Percentiles rank a stretch among this genome's conserved stretches.
Conservation (phyloP, 2,888 invertebrate species). For the Cantharis lateralis region DNA sequence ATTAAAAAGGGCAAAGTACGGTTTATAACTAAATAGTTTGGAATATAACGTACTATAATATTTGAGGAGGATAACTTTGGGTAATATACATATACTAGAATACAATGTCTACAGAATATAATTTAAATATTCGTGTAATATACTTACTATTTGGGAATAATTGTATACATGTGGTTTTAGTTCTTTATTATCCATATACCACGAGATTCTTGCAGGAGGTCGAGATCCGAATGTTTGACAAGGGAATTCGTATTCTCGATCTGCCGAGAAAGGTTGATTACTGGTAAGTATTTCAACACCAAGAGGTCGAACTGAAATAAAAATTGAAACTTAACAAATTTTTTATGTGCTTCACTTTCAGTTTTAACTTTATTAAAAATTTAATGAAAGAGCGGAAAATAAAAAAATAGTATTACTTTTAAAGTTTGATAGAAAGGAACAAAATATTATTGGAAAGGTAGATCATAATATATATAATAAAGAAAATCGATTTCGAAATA, state of each 20-base stretch:
- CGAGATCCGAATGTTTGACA: slow-evolving; percentile 84
- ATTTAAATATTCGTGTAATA: too few species aligned
- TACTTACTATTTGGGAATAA: slow-evolving; percentile 59
- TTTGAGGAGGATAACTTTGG: too few species aligned
- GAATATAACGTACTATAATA: too few species aligned
- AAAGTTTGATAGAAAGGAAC: not conserved
- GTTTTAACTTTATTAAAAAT: not conserved
- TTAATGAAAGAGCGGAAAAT: not conserved
- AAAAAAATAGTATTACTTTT: not conserved
- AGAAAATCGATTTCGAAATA: not conserved
- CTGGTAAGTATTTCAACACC: slow-evolving; percentile 77
- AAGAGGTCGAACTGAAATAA: slow-evolving; percentile 76
- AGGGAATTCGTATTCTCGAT: slow-evolving; percentile 78
- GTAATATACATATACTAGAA: too few species aligned
- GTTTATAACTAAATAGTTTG: too few species aligned
- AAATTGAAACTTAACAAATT: slow-evolving; percentile 29
- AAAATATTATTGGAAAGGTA: not conserved
- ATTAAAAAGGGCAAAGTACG: too few species aligned
- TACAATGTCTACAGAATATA: too few species aligned
- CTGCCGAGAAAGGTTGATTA: slow-evolving; percentile 83
- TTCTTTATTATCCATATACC: slow-evolving; percentile 80
- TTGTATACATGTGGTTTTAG: slow-evolving; percentile 57
- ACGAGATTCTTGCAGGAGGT: slow-evolving; percentile 82
- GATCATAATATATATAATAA: not conserved
- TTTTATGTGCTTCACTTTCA: not conserved